A percentile compares a stretch with the other conserved stretches of the same genome.
Conservation (phyloP, 2,888 invertebrate species). For the Mythimna loreyi region DNA sequence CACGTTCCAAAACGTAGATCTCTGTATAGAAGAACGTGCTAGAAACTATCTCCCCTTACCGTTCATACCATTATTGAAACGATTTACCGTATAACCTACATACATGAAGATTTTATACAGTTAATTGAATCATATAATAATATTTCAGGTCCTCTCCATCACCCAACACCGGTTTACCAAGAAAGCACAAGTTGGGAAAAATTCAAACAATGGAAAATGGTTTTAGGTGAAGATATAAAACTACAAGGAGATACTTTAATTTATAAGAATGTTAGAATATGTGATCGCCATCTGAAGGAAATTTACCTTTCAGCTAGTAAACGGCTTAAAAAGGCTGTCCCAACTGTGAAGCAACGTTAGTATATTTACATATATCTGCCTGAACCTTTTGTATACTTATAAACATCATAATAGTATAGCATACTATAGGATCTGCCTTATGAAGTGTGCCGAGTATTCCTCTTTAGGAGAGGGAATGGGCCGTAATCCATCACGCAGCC, state of each 20-base stretch:
- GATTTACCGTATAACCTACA: no score
- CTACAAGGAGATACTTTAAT: conserved; percentile 3
- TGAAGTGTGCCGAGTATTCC: no score
- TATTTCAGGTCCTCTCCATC: not conserved
- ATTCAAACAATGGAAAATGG: conserved; percentile 7
- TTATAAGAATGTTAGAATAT: conserved; percentile 3
- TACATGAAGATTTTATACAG: not conserved
- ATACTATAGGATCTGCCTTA: no score
- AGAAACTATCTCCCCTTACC: no score
- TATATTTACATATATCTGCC: not conserved
- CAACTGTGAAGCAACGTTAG: conserved; percentile 1
- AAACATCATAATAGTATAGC: no score
- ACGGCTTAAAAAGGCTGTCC: not conserved
- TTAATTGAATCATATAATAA: not conserved
- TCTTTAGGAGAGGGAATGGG: no score
- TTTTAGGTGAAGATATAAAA: not conserved
- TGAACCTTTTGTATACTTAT: not conserved
- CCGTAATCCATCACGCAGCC: no score
- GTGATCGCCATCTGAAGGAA: conserved; percentile 8
- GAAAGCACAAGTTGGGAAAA: not conserved
- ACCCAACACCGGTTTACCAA: not conserved
- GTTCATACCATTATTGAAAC: no score
- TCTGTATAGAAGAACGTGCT: no score
- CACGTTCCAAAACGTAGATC: no score
- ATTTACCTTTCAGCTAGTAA: not conserved